phyloP scores from a whole-genome alignment of 1,140 invertebrate genomes.

The Trialeurodes vaporariorum region DNA sequence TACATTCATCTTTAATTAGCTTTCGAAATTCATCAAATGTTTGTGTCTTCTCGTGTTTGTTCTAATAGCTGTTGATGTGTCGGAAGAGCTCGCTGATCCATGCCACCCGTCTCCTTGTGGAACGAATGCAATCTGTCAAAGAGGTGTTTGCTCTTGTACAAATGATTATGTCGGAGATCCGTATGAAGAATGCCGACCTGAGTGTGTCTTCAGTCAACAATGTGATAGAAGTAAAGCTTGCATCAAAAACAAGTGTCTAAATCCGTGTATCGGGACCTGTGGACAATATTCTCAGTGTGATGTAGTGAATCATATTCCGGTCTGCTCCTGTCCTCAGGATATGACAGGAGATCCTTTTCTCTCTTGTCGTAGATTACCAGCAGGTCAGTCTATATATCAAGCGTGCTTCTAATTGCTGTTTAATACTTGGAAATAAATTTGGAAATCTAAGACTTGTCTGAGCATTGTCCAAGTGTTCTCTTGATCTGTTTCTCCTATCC shows the following conservation, averaged over 20 bases:
- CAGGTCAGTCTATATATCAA: too few species aligned
- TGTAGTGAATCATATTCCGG: constrained; percentile 54
- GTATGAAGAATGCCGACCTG: constrained; percentile 51
- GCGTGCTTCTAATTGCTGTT: too few species aligned
- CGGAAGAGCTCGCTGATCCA: constrained; percentile 32
- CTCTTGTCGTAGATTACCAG: constrained; percentile 38
- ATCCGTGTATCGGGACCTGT: constrained; percentile 63
- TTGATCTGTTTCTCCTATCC: too few species aligned
- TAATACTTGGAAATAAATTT: too few species aligned
- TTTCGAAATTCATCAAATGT: constrained; percentile 24
- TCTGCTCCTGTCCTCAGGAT: constrained; percentile 52
- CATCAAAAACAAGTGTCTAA: constrained; percentile 51
- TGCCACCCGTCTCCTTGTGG: constrained; percentile 55
- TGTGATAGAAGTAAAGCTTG: constrained; percentile 53
- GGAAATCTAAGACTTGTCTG: too few species aligned
- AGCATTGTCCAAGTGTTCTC: too few species aligned
- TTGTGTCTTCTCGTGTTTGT: too few species aligned
- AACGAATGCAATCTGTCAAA: constrained; percentile 47
- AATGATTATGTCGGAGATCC: constrained; percentile 55
- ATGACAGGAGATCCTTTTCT: constrained; percentile 56
- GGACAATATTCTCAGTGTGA: constrained; percentile 55
- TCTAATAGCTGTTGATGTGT: constrained; percentile 20
- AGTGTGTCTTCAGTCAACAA: constrained; percentile 53
- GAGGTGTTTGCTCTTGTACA: constrained; percentile 45
- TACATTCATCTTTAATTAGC: background rate